Evolutionary conservation across 2,113 vertebrate species (phyloP).

Genomic region (Lophius piscatorius): DNA sequence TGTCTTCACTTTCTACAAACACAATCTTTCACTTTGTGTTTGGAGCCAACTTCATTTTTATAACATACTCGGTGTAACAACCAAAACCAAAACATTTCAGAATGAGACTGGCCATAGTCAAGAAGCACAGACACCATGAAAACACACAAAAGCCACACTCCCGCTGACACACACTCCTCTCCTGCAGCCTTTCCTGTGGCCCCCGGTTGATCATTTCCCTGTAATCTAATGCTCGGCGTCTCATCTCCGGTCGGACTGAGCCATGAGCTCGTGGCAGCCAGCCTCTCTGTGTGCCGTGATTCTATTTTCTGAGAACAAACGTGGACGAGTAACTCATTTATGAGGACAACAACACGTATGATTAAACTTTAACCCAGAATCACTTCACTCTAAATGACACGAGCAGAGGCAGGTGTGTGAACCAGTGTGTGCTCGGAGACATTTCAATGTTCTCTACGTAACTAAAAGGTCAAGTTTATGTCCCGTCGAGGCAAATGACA

Average conservation of each 20-base stretch:
- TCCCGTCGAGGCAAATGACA: conserved; percentile 3
- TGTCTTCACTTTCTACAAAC: no score
- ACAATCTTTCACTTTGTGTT: no score
- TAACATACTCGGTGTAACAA: no score
- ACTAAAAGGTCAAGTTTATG: conserved; percentile 16
- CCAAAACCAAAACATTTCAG: no score
- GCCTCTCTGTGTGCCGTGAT: not conserved
- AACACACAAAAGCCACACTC: conserved; percentile 15
- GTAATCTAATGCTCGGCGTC: conserved; percentile 41
- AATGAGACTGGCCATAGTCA: not conserved
- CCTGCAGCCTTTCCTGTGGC: conserved; percentile 32
- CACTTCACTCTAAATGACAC: not conserved
- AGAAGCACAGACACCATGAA: not conserved
- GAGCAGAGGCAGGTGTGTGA: not conserved
- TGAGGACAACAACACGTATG: not conserved
- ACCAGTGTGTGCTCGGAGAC: not conserved
- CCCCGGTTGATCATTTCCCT: conserved; percentile 40
- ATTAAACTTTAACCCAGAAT: not conserved
- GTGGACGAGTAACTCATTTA: conserved; percentile 1
- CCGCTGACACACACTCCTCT: conserved; percentile 3
- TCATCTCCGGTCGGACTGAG: conserved; percentile 32
- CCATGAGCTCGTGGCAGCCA: not conserved
- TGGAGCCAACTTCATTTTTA: no score
- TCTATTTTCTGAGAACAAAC: conserved; percentile 3
- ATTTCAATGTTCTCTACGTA: conserved; percentile 7